A percentile compares a stretch with the other conserved stretches of the same genome.
Conservation (phyloP, 2,113 vertebrate species). For the Edolisoma coerulescens region DNA sequence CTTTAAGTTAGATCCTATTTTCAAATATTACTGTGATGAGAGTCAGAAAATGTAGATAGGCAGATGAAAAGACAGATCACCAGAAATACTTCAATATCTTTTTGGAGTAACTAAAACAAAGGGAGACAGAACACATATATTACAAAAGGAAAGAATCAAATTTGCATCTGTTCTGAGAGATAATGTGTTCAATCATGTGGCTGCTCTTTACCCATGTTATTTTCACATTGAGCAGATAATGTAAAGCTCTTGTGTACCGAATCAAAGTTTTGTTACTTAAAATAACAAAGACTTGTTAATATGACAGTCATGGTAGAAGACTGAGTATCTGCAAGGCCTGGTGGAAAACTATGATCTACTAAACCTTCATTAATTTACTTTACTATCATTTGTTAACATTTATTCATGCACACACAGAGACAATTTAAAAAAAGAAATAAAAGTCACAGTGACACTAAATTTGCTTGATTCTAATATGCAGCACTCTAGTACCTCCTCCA, state of each 20-base stretch:
- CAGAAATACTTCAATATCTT: not conserved
- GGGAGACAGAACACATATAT: not conserved
- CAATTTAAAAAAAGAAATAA: not conserved
- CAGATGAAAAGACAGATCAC: not conserved
- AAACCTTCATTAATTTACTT: not conserved
- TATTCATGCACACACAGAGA: not conserved
- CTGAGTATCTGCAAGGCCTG: not conserved
- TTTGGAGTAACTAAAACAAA: not conserved
- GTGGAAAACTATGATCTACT: not conserved
- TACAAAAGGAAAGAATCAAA: not conserved
- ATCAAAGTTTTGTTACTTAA: not conserved
- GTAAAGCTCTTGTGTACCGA: not conserved
- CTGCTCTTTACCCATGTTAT: not conserved
- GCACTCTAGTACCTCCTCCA: not conserved
- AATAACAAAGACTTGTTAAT: not conserved
- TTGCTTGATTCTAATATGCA: not conserved
- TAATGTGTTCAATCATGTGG: not conserved
- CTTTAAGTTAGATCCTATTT: not conserved
- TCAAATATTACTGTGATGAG: not conserved
- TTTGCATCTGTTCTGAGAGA: not conserved
- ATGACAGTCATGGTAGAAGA: not conserved
- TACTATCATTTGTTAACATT: not conserved
- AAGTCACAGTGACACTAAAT: not conserved
- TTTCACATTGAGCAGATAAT: not conserved
- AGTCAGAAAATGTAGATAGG: not conserved